These are phyloP conservation scores for Scophthalmus maximus DNA, from an alignment of 2,113 vertebrate species.

Conservation along the genomic window DNA sequence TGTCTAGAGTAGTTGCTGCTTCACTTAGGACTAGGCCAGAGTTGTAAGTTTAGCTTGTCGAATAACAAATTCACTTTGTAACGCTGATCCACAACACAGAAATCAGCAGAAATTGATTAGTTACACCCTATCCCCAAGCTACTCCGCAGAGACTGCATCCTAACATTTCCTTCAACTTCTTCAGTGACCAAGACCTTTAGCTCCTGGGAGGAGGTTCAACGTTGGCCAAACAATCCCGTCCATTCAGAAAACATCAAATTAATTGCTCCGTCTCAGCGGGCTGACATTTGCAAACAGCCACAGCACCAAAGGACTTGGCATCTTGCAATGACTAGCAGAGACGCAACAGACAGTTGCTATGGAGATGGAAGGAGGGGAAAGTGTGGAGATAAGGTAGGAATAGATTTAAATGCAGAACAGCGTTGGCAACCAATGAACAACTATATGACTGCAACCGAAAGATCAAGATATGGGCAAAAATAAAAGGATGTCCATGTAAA, in stretches of 20 bases:
- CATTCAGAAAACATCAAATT: slow-evolving; percentile 35
- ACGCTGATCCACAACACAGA: not conserved
- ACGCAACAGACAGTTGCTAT: slow-evolving; percentile 59
- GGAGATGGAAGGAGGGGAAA: slow-evolving; percentile 32
- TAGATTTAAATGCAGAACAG: slow-evolving; percentile 1
- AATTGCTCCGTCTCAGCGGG: slow-evolving; percentile 47
- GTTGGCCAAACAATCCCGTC: not conserved
- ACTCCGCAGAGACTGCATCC: not conserved
- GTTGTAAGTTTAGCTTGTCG: too few species aligned
- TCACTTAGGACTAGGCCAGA: not conserved
- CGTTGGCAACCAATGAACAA: not conserved
- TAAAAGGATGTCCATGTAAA: not conserved
- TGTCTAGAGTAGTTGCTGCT: not conserved
- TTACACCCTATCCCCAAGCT: not conserved
- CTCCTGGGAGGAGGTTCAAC: not conserved
- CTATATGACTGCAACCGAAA: not conserved
- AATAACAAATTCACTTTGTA: not conserved
- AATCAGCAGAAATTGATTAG: not conserved
- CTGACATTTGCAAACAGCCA: slow-evolving; percentile 34
- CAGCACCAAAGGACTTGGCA: slow-evolving; percentile 32
- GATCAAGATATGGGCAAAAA: too few species aligned
- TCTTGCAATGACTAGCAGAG: slow-evolving; percentile 32
- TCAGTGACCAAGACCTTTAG: slow-evolving; percentile 1
- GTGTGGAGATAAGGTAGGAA: not conserved
- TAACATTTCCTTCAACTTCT: not conserved